Base-by-base conservation (phyloP, 2,113 vertebrate species). In the Brachyistius frenatus region DNA sequence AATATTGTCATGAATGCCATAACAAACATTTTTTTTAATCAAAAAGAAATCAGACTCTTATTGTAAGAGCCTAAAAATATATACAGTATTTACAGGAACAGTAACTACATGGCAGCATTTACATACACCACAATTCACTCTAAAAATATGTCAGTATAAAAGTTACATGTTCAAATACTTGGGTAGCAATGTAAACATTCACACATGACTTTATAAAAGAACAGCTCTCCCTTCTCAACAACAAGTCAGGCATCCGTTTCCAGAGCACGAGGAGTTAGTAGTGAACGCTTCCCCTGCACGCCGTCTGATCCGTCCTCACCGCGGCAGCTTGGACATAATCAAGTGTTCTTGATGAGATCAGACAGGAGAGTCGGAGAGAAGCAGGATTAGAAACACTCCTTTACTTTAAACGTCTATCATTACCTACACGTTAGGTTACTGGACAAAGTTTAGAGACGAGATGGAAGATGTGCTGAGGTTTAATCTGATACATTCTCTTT, bases 151-250 rank as follows among this genome's bases (percentile, higher is more conserved):
- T 88, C 73, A 72, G 81, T 75, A 85, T 10, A 84, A 89, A 87
- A 73, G 73, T 80, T 83, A 56, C 50, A 67, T 67, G 64, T 60
- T 78, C 44, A 82, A 87, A 92, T 67, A 90, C 88, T 89, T 82
- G 71, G 69, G 86, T 83, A 90, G 81, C 81, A 91, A 91, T 92
- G 93, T 94, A 92, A 94, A 94, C 93, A 90, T 88, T 90, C 80
- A 85, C 69, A 71, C 89, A 68, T 81, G 80, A 81, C 81, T 88
- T 86, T 81, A 23, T 23, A 78, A 89, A 82, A 88, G 83, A 91
- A 57, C 32, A 37, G 35, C 31, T 44, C 56, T 52, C 50, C 57
- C 58, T 55, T 63, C 23, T 73, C 64, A 76, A 68, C 72, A 52
- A 61, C 11, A 53, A 57, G 32, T 57, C 47, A 44, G 63, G 33